Conservation (phyloP, 2,888 invertebrate species). For the Drosophila merina region DNA sequence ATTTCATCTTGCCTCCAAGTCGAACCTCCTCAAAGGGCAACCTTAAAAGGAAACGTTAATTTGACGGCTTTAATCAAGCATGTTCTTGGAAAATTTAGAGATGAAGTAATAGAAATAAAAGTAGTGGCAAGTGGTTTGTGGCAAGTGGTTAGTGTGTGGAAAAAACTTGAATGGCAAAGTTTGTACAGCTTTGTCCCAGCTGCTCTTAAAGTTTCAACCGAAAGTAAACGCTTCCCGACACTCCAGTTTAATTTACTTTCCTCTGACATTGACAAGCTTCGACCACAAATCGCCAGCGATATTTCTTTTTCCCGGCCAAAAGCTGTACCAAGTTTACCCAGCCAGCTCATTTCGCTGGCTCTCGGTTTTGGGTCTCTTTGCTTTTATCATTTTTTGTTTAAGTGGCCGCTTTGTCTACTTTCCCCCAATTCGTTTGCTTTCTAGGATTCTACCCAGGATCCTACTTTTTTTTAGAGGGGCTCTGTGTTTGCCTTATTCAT, state of each 20-base stretch:
- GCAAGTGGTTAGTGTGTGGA: background rate
- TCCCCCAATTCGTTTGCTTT: constrained; percentile 36
- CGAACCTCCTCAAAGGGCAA: background rate
- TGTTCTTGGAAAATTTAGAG: background rate
- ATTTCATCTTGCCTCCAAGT: background rate
- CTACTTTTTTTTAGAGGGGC: constrained; percentile 3
- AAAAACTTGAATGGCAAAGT: background rate
- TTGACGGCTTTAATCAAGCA: background rate
- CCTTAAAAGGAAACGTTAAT: background rate
- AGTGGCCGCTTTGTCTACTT: constrained; percentile 40
- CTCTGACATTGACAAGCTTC: constrained; percentile 44
- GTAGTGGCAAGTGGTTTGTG: background rate
- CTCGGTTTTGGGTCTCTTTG: constrained; percentile 49
- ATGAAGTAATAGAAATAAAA: background rate
- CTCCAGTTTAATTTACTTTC: constrained; percentile 31
- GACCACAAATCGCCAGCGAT: constrained; percentile 41
- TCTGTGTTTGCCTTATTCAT: constrained; percentile 46
- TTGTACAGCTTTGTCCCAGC: constrained; percentile 13
- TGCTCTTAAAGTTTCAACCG: constrained; percentile 17
- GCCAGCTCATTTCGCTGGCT: constrained; percentile 42
- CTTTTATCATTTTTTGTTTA: constrained; percentile 48
- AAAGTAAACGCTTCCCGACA: constrained; percentile 30
- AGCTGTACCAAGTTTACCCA: constrained; percentile 45
- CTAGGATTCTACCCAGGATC: constrained; percentile 23
- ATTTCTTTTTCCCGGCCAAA: constrained; percentile 30